phyloP scores from a whole-genome alignment of 2,797 vertebrate genomes.

The Phalanger gymnotis region DNA sequence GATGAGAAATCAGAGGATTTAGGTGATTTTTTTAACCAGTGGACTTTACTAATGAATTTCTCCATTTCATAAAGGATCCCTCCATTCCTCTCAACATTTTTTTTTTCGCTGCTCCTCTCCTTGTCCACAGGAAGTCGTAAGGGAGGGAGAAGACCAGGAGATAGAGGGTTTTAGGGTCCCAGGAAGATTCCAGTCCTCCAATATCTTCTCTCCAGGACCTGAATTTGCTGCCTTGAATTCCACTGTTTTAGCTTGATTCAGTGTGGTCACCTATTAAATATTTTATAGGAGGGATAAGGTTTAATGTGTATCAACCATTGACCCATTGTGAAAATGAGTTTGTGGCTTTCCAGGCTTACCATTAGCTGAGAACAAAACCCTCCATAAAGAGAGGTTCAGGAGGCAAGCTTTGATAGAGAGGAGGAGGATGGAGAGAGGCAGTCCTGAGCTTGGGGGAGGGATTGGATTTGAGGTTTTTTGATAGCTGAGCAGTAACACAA shows the following conservation, averaged over 20 bases:
- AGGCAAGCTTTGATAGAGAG: not conserved
- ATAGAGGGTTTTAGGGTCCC: not conserved
- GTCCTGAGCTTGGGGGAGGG: not conserved
- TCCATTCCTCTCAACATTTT: not conserved
- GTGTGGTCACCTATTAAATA: not conserved
- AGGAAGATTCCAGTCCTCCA: not conserved
- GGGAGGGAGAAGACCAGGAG: not conserved
- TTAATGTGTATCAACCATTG: not conserved
- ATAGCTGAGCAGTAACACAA: not conserved
- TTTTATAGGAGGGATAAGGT: not conserved
- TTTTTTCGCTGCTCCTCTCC: not conserved
- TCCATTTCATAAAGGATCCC: not conserved
- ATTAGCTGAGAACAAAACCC: not conserved
- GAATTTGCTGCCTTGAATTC: not conserved
- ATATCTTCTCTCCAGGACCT: not conserved
- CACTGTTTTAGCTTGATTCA: not conserved
- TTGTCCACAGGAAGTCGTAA: not conserved
- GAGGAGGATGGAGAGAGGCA: not conserved
- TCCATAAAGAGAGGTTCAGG: not conserved
- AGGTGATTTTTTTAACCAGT: not conserved
- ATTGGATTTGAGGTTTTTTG: not conserved
- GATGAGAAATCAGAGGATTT: not conserved
- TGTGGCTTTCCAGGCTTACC: not conserved
- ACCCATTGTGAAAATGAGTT: not conserved
- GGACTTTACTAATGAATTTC: not conserved